These are phyloP conservation scores for Eupithecia dodoneata DNA, from an alignment of 2,888 invertebrate genomes.

Conservation along the genomic window DNA sequence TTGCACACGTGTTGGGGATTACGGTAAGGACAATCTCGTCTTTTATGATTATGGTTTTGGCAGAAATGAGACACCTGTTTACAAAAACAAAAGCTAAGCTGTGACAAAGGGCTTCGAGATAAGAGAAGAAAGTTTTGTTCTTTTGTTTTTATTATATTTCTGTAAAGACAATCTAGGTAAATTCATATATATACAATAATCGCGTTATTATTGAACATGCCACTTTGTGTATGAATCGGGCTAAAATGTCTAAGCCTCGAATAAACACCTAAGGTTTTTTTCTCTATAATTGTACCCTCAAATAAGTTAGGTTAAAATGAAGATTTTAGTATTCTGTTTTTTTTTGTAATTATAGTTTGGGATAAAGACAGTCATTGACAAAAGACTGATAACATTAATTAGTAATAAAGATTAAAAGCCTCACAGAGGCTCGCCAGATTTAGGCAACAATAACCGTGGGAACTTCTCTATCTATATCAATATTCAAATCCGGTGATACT, in stretches of 20 bases:
- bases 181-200: background rate
- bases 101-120: background rate
- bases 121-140: background rate
- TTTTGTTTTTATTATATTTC: background rate
- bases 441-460: conserved; percentile 44
- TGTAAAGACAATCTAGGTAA: background rate
- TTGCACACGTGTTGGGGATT: conserved; percentile 65
- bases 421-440: conserved; percentile 23
- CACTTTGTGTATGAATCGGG: background rate
- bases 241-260: too few species aligned
- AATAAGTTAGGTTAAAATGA: too few species aligned
- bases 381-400: background rate
- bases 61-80: conserved; percentile 45
- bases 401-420: background rate
- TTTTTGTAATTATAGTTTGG: too few species aligned
- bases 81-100: conserved; percentile 37
- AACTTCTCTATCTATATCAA: conserved; percentile 40
- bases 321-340: too few species aligned
- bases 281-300: too few species aligned
- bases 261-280: too few species aligned
- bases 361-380: background rate
- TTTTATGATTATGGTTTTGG: conserved; percentile 38
- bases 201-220: background rate
- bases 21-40: conserved; percentile 49
- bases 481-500: conserved; percentile 65